These are phyloP conservation scores for Scelioninae gen. 1 DNA, from an alignment of 2,888 invertebrate genomes.

Conservation along the genomic window DNA sequence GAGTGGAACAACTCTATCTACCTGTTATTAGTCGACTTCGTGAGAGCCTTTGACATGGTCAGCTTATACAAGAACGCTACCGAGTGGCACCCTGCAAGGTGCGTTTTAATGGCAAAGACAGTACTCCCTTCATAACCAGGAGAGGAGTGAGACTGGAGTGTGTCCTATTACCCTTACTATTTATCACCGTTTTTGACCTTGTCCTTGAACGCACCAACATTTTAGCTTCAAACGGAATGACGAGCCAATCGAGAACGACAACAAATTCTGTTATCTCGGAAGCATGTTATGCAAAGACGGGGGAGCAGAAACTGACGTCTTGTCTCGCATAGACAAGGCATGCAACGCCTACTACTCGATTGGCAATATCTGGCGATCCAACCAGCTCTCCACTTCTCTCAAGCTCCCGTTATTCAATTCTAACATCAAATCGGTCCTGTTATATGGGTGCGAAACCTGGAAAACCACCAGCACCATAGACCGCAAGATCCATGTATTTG, in stretches of 20 bases:
- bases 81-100: constrained; percentile 11
- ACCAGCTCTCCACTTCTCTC: no score
- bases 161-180: not conserved
- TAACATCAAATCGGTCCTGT: constrained; percentile 15
- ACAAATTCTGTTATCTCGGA: no score
- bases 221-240: constrained; percentile 14
- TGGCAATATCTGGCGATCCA: constrained; percentile 22
- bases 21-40: constrained; percentile 27
- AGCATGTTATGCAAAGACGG: no score
- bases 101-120: constrained; percentile 32
- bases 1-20: not conserved
- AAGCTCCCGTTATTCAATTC: constrained; percentile 25
- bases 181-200: constrained; percentile 14
- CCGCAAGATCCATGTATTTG: constrained; percentile 9
- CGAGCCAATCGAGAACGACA: not conserved
- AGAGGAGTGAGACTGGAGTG: constrained; percentile 36
- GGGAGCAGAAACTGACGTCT: constrained; percentile 17
- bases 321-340: constrained; percentile 7
- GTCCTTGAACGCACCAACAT: constrained; percentile 6
- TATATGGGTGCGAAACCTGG: constrained; percentile 24
- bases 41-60: constrained; percentile 23
- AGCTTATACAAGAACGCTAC: not conserved
- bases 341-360: constrained; percentile 5
- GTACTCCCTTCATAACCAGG: constrained; percentile 4
- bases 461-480: constrained; percentile 1